phyloP scores from a whole-genome alignment of 2,113 vertebrate genomes.

The Poicephalus meyeri region DNA sequence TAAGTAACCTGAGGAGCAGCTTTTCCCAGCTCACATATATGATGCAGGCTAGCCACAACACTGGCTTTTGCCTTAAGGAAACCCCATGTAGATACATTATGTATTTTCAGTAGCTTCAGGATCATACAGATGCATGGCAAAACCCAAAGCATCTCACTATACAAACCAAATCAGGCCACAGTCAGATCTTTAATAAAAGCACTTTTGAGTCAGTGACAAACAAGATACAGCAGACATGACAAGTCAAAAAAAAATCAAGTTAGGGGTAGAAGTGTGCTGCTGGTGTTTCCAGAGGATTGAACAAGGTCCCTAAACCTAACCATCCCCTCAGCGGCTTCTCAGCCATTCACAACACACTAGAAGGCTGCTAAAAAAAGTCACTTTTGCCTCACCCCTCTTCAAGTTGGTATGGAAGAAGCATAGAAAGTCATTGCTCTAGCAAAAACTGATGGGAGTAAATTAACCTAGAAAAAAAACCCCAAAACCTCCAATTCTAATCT shows the following conservation, averaged over 20 bases:
- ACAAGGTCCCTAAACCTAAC: not conserved
- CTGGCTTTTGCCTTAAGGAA: not conserved
- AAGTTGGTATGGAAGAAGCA: not conserved
- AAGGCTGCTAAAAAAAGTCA: not conserved
- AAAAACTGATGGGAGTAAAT: not conserved
- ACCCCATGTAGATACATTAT: accelerated
- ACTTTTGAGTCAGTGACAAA: slow-evolving; percentile 42
- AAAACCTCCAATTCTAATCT: not conserved
- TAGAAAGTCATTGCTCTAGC: not conserved
- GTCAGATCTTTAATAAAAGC: slow-evolving; percentile 62
- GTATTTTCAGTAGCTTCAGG: not conserved
- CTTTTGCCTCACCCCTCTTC: not conserved
- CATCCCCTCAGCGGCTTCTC: not conserved
- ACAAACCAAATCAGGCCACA: slow-evolving; percentile 32
- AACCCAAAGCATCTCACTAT: not conserved
- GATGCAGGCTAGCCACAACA: not conserved
- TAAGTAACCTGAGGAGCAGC: not conserved
- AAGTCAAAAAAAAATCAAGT: not conserved
- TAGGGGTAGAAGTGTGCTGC: not conserved
- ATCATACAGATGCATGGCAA: not conserved
- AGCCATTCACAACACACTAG: not conserved
- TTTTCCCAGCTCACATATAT: not conserved
- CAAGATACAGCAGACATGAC: slow-evolving; percentile 21
- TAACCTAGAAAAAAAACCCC: not conserved
- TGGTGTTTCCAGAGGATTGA: not conserved